phyloP scores from a whole-genome alignment of 2,113 vertebrate species.

The Malaclemys terrapin region DNA sequence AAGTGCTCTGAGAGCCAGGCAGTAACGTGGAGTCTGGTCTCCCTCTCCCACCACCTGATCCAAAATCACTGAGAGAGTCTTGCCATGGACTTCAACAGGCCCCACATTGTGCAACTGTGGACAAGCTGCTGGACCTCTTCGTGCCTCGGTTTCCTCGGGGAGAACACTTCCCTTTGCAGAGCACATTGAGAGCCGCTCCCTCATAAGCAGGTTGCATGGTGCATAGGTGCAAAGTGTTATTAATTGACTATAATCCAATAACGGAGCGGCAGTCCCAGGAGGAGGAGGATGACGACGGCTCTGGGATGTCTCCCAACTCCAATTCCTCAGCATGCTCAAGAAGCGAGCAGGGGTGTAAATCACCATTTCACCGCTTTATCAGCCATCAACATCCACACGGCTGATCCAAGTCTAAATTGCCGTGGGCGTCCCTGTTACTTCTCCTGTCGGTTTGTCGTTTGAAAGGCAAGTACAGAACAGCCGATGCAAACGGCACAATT shows the following conservation, averaged over 20 bases:
- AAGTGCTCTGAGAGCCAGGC: neutral
- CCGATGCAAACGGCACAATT: slow-evolving; percentile 61
- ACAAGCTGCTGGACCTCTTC: fast-evolving
- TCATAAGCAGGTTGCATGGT: neutral
- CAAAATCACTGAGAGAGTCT: fast-evolving
- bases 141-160: neutral
- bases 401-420: slow-evolving; percentile 52
- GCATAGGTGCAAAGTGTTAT: neutral
- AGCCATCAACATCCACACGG: neutral
- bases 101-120: neutral
- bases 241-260: neutral
- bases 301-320: neutral
- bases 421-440: slow-evolving; percentile 45
- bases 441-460: slow-evolving; percentile 47
- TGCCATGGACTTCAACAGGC: neutral
- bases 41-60: neutral
- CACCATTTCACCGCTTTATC: slow-evolving; percentile 14
- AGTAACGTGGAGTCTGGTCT: neutral
- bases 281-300: neutral
- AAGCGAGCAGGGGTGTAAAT: slow-evolving; percentile 69
- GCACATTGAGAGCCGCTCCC: neutral
- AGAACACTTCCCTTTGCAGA: neutral
- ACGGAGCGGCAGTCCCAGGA: neutral
- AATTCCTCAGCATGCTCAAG: neutral
- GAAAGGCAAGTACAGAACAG: slow-evolving; percentile 62